A percentile compares a stretch with the other conserved stretches of the same genome.
Evolutionary conservation across 1,140 invertebrate genomes (phyloP).

Genomic region (Drosophila micromelanica): DNA sequence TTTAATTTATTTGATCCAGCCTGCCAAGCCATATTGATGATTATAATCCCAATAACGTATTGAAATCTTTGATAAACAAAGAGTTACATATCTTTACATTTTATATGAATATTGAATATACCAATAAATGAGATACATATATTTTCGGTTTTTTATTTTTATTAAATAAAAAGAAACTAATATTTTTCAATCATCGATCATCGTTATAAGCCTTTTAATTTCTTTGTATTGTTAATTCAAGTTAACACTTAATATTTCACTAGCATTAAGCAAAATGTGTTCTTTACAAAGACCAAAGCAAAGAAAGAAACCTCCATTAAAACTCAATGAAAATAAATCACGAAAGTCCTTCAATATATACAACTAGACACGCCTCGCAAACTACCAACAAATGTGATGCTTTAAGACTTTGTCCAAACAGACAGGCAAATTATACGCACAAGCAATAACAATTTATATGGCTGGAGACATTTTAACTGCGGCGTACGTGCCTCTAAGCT

Average conservation of each 20-base stretch:
- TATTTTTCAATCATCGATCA: no score
- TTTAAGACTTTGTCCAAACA: slow-evolving; percentile 53
- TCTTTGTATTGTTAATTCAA: no score
- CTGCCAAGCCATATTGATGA: slow-evolving; percentile 30
- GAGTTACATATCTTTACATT: no score
- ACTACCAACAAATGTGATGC: slow-evolving; percentile 28
- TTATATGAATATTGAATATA: no score
- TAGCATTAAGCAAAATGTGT: no score
- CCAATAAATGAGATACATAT: no score
- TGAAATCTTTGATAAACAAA: background rate
- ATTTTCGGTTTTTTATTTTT: no score
- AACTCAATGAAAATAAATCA: slow-evolving; percentile 43
- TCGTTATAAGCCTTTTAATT: no score
- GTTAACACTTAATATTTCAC: no score
- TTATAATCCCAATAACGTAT: slow-evolving; percentile 18
- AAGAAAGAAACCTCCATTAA: slow-evolving; percentile 1
- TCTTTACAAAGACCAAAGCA: background rate
- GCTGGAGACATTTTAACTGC: slow-evolving; percentile 47
- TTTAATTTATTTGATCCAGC: slow-evolving; percentile 6
- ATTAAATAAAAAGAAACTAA: no score
- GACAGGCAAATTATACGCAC: slow-evolving; percentile 59
- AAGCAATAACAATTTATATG: slow-evolving; percentile 77
- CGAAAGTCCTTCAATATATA: slow-evolving; percentile 4
- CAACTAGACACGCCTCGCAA: slow-evolving; percentile 24
- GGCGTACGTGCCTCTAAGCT: slow-evolving; percentile 54